Evolutionary conservation across 2,888 invertebrate genomes (phyloP).

Genomic region (Nomada ruficornis): DNA sequence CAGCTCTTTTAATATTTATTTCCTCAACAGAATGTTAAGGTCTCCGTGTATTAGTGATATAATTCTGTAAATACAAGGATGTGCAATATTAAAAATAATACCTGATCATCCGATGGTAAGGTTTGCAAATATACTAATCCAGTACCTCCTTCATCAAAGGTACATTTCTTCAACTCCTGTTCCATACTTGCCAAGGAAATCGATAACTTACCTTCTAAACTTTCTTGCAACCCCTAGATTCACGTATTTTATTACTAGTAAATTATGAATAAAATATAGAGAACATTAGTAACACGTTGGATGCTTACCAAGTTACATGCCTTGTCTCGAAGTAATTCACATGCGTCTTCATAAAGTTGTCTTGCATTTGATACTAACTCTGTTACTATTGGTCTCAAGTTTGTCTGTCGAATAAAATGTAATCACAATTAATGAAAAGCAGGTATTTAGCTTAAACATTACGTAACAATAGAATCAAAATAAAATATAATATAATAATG

Average conservation of each 20-base stretch:
- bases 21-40: not conserved
- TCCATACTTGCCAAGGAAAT: constrained; percentile 89
- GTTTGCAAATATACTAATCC: constrained; percentile 87
- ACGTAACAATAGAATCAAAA: not conserved
- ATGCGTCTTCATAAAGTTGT: constrained; percentile 91
- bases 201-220: constrained; percentile 89
- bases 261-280: not conserved
- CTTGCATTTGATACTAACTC: constrained; percentile 89
- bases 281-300: not conserved
- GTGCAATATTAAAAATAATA: constrained; percentile 10
- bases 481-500: not conserved
- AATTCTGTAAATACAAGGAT: not conserved
- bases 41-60: not conserved
- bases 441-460: not conserved
- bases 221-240: constrained; percentile 87
- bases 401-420: constrained; percentile 84
- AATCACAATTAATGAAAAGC: constrained; percentile 13
- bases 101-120: constrained; percentile 85
- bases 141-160: constrained; percentile 86
- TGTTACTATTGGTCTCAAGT: constrained; percentile 90
- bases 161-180: constrained; percentile 89
- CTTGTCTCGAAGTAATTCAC: constrained; percentile 88
- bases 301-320: constrained; percentile 86
- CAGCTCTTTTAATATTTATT: not conserved
- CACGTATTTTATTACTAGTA: constrained; percentile 18